These are phyloP conservation scores for Cryptus armator DNA, from an alignment of 2,888 invertebrate genomes.

Conservation along the genomic window DNA sequence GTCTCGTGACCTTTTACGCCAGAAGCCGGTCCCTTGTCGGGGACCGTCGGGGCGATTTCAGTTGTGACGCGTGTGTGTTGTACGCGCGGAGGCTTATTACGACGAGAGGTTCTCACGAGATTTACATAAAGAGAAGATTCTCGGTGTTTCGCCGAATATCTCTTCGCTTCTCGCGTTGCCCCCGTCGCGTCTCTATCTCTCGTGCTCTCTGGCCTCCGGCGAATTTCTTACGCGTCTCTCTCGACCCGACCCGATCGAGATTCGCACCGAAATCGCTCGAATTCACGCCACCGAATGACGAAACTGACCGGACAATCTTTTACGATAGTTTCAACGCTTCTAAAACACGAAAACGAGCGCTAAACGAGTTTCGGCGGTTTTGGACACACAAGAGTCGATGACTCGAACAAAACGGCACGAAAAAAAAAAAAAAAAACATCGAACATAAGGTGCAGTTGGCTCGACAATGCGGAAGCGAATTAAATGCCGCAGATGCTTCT, in stretches of 20 bases:
- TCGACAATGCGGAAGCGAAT: slow-evolving; percentile 48
- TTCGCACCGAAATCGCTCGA: slow-evolving; percentile 25
- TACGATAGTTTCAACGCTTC: not conserved
- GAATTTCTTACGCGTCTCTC: slow-evolving; percentile 19
- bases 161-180: not conserved
- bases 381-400: slow-evolving; percentile 18
- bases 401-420: not conserved
- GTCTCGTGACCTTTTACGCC: slow-evolving; percentile 41
- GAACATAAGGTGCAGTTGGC: slow-evolving; percentile 20
- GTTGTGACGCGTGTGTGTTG: slow-evolving; percentile 17
- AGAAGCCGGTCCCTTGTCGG: slow-evolving; percentile 3
- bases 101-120: slow-evolving; percentile 58
- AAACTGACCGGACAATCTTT: not conserved
- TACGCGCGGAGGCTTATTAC: slow-evolving; percentile 44
- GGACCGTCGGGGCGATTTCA: slow-evolving; percentile 15
- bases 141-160: slow-evolving; percentile 37
- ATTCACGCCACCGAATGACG: not conserved
- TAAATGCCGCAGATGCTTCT: slow-evolving; percentile 4
- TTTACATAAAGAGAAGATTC: slow-evolving; percentile 60
- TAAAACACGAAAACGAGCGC: not conserved
- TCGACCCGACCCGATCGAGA: slow-evolving; percentile 23
- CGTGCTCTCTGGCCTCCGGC: slow-evolving; percentile 56
- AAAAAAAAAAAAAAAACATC: not conserved
- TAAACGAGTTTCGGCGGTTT: not conserved
- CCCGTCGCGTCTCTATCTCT: slow-evolving; percentile 47